Evolutionary conservation across 1,140 invertebrate genomes (phyloP), one percentile per base, ranked within the genome.

Genomic region (Arion vulgaris): DNA sequence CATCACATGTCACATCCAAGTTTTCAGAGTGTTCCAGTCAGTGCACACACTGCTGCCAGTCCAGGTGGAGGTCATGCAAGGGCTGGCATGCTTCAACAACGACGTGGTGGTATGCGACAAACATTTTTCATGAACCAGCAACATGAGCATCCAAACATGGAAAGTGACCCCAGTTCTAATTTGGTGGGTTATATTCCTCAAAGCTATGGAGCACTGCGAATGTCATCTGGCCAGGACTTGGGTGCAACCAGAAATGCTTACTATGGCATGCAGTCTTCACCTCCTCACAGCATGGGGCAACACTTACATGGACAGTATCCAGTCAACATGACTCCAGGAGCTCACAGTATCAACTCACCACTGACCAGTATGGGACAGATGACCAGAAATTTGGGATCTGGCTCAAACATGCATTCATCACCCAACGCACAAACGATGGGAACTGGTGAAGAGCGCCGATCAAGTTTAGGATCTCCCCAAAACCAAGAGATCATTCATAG

Each of bases 281-380:
- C 78, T 23, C 66, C 62, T 71, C 78, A 80, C 13, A 34, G 38
- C n/a, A 71, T 80, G 62, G 62, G n/a, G 11, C 62, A 71, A 41
- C 68, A 80, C 41, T 75, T 45, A 53, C 4, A 41, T 11, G 9
- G 73, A 26, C 71, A 72, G 17, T 72, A 72, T 28, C 71, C 36
- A 41, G 71, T 34, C 17, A 66, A 66, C 62, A 32, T 66, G 28
- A 28, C 2, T 7, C 9, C 36, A 41, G 41, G 36, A 0, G 26
- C 71, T 23, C 69, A 45, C n/a, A 13, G 34, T n/a, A 62, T 57
- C 71, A 53, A 36, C 71, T 75, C 82, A 73, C 69, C 77, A 45
- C 72, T 78, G 39, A 41, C 73, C 51, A 57, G 82, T 38, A 73
- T 79, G 82, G 77, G 76, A n/a, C 77, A 78, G 76, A 79, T 79